phyloP scores from a whole-genome alignment of 2,113 vertebrate species.

The Alectura lathami region DNA sequence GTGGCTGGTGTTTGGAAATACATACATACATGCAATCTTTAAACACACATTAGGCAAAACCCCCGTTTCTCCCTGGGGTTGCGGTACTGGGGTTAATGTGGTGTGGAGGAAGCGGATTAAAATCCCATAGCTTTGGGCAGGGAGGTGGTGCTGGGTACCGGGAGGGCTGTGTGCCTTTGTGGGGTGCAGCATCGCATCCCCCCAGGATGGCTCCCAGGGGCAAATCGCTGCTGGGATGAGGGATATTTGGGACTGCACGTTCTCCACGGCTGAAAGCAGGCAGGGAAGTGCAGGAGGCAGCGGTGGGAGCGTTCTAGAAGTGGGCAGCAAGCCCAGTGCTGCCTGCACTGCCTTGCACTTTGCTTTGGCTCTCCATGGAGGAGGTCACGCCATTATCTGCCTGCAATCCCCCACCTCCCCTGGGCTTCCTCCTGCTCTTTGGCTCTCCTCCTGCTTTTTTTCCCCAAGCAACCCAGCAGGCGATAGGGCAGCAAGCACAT shows the following conservation, averaged over 20 bases:
- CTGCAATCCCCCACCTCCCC: background rate
- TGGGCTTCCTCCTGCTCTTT: background rate
- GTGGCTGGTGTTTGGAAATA: background rate
- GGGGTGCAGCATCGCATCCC: background rate
- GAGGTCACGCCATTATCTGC: background rate
- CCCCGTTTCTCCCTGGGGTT: background rate
- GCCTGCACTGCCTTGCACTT: background rate
- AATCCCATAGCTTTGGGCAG: rapidly evolving
- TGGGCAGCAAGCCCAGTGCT: rapidly evolving
- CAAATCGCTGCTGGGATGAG: background rate
- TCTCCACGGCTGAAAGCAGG: background rate
- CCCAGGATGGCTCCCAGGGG: rapidly evolving
- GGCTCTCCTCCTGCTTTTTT: background rate
- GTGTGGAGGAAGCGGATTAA: background rate
- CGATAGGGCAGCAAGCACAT: background rate
- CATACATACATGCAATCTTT: background rate
- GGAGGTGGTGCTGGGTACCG: background rate
- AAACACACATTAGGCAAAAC: slow-evolving; percentile 40
- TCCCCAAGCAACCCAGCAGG: background rate
- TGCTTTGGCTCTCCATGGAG: background rate
- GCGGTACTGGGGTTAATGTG: background rate
- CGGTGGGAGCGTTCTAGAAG: background rate
- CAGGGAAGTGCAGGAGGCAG: background rate
- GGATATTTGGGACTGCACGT: background rate
- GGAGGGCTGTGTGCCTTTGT: background rate